These are phyloP conservation scores for Ophthalmolycus amberensis DNA, from an alignment of 2,113 vertebrate species.

Conservation along the genomic window DNA sequence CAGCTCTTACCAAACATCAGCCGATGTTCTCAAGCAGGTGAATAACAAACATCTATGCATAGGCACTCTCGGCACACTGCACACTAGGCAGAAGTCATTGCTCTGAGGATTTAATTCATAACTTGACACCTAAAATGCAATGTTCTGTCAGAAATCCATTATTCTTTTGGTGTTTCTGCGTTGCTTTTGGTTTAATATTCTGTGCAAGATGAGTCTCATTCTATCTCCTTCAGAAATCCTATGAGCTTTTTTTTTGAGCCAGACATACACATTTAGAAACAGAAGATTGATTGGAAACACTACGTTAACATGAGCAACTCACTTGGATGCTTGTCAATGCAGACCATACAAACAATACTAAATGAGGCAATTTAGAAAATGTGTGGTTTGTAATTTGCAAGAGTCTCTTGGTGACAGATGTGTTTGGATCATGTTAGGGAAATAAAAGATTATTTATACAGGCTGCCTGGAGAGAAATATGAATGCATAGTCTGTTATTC, in stretches of 20 bases:
- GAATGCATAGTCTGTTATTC: slow-evolving; percentile 35
- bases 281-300: slow-evolving; percentile 55
- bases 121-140: neutral
- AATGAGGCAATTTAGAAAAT: slow-evolving; percentile 28
- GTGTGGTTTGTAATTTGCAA: slow-evolving; percentile 1
- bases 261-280: slow-evolving; percentile 51
- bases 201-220: slow-evolving; percentile 53
- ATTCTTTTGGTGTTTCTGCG: slow-evolving; percentile 28
- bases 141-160: slow-evolving; percentile 1
- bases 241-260: slow-evolving; percentile 53
- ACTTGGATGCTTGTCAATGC: slow-evolving; percentile 7
- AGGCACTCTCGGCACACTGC: no score
- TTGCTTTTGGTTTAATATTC: slow-evolving; percentile 49
- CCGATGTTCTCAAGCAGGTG: slow-evolving; percentile 96
- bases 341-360: slow-evolving; percentile 31
- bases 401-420: neutral
- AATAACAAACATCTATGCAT: neutral
- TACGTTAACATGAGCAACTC: slow-evolving; percentile 31
- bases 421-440: neutral
- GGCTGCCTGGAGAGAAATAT: slow-evolving; percentile 6
- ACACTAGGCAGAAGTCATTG: neutral
- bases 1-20: slow-evolving; percentile 92
- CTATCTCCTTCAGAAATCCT: slow-evolving; percentile 55
- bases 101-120: neutral
- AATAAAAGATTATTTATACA: slow-evolving; percentile 16